Evolutionary conservation across 2,113 vertebrate species (phyloP).

Genomic region (Psittacula cyanocephala): DNA sequence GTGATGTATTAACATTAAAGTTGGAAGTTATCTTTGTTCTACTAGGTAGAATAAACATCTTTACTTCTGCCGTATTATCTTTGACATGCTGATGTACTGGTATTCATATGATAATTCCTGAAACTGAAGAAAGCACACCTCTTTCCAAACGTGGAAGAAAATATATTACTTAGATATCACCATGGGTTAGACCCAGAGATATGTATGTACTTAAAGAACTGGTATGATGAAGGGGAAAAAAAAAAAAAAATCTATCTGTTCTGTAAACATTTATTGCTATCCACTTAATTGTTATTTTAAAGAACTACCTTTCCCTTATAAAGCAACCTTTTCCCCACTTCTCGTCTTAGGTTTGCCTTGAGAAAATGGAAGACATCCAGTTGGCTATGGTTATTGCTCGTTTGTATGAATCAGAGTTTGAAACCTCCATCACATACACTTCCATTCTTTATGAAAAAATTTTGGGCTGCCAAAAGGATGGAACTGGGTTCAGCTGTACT

Average conservation of each 20-base stretch:
- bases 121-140: not conserved
- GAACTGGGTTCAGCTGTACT: slow-evolving; percentile 84
- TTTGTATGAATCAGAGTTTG: slow-evolving; percentile 94
- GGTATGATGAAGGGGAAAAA: not conserved
- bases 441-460: slow-evolving; percentile 93
- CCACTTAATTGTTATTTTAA: not conserved
- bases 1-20: not conserved
- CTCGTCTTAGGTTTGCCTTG: slow-evolving; percentile 86
- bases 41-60: not conserved
- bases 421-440: slow-evolving; percentile 91
- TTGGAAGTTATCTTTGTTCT: not conserved
- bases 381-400: slow-evolving; percentile 94
- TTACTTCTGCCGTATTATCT: not conserved
- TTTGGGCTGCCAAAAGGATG: slow-evolving; percentile 87
- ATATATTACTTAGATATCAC: not conserved
- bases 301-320: not conserved
- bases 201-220: not conserved
- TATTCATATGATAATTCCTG: not conserved
- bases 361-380: slow-evolving; percentile 99
- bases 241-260: not conserved
- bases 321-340: not conserved
- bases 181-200: not conserved
- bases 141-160: not conserved
- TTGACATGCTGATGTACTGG: not conserved
- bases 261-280: not conserved